Conservation (phyloP, 2,888 invertebrate genomes). For the Hypena proboscidalis region DNA sequence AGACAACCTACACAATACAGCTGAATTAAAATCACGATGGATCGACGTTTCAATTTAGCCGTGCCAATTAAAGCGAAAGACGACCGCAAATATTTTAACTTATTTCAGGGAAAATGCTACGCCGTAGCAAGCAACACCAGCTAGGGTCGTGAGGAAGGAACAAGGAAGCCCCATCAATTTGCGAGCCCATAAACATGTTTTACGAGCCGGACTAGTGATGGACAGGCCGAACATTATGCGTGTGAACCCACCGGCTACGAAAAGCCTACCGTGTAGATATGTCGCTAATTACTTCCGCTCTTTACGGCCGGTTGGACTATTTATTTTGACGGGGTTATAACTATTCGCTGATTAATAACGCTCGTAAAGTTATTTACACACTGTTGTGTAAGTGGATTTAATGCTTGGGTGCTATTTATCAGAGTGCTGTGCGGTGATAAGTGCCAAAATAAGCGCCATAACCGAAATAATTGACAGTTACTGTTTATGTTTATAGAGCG, state of each 20-base stretch:
- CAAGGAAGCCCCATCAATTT: slow-evolving; percentile 60
- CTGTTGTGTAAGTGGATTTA: too few species aligned
- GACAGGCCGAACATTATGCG: slow-evolving; percentile 46
- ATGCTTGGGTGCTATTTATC: too few species aligned
- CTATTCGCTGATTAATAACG: neutral
- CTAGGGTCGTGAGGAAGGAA: slow-evolving; percentile 49
- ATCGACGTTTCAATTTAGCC: too few species aligned
- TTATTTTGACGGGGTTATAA: slow-evolving; percentile 23
- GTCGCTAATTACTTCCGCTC: slow-evolving; percentile 40
- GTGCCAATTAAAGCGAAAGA: too few species aligned
- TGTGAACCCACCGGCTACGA: slow-evolving; percentile 35
- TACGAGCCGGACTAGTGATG: slow-evolving; percentile 56
- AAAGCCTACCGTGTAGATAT: slow-evolving; percentile 25
- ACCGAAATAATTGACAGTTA: too few species aligned
- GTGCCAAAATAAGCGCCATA: too few species aligned
- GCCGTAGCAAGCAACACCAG: slow-evolving; percentile 27
- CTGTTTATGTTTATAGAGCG: too few species aligned
- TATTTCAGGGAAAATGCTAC: neutral
- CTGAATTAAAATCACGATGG: too few species aligned
- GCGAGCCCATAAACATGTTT: slow-evolving; percentile 62
- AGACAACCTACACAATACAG: too few species aligned
- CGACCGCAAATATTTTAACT: too few species aligned
- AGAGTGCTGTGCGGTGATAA: too few species aligned
- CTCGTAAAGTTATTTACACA: too few species aligned
- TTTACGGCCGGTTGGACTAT: slow-evolving; percentile 17